Evolutionary conservation across 2,113 vertebrate genomes (phyloP).

Genomic region (Calidris pygmaea): DNA sequence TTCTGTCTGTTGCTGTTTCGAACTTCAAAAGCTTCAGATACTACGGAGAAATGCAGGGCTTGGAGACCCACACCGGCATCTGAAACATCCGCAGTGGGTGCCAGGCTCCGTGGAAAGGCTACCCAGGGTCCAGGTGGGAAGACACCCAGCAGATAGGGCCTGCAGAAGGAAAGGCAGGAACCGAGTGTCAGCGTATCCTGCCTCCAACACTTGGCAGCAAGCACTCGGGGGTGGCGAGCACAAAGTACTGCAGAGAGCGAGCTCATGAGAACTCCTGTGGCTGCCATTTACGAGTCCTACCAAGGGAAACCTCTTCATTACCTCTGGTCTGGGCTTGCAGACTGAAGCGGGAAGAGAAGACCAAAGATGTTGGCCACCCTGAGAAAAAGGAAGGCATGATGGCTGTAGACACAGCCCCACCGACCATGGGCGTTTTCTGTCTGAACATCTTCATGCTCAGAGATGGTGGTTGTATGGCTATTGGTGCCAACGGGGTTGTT

Average conservation of each 20-base stretch:
- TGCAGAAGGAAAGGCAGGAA: not conserved
- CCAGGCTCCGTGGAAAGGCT: not conserved
- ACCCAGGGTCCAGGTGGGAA: not conserved
- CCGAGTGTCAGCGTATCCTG: rapidly evolving
- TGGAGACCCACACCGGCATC: rapidly evolving
- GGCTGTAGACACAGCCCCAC: not conserved
- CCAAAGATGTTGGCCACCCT: rapidly evolving
- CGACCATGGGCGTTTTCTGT: rapidly evolving
- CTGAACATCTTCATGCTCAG: not conserved
- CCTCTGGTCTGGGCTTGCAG: not conserved
- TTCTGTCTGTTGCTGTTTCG: not conserved
- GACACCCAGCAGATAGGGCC: not conserved
- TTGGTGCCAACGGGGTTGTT: not conserved
- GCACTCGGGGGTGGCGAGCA: rapidly evolving
- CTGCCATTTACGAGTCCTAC: not conserved
- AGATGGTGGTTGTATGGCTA: rapidly evolving
- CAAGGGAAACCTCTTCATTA: not conserved
- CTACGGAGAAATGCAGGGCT: rapidly evolving
- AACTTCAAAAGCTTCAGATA: not conserved
- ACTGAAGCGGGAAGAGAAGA: not conserved
- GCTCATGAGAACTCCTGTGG: not conserved
- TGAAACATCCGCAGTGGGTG: not conserved
- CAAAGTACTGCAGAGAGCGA: rapidly evolving
- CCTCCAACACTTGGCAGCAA: not conserved
- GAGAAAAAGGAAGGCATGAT: rapidly evolving